phyloP scores from a whole-genome alignment of 1,140 invertebrate species.

The Gonatopus flavifemur region DNA sequence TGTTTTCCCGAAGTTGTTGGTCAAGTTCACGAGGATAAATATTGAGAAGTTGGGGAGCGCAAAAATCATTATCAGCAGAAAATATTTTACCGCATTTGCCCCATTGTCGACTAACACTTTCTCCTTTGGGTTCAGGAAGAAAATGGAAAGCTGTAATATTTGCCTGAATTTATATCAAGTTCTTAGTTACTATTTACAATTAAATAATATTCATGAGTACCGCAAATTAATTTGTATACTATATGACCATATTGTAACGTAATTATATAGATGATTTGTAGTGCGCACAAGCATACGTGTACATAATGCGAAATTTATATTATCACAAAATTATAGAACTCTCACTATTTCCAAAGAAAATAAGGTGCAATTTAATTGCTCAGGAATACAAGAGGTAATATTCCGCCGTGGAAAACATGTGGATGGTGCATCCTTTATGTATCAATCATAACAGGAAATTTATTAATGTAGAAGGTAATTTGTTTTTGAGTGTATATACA shows the following conservation, averaged over 20 bases:
- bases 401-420: too few relatives aligned
- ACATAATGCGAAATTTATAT: too few relatives aligned
- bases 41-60: slow-evolving; percentile 24
- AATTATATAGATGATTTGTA: slow-evolving; percentile 31
- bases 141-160: slow-evolving; percentile 21
- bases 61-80: slow-evolving; percentile 44
- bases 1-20: too few relatives aligned
- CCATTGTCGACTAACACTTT: slow-evolving; percentile 46
- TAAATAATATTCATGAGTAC: slow-evolving; percentile 44
- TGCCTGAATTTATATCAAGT: slow-evolving; percentile 18
- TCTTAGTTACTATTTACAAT: slow-evolving; percentile 36
- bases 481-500: too few relatives aligned
- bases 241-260: slow-evolving; percentile 53
- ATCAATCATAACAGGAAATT: too few relatives aligned
- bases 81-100: slow-evolving; percentile 51
- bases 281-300: slow-evolving; percentile 9
- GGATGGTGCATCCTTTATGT: too few relatives aligned
- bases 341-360: too few relatives aligned
- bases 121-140: slow-evolving; percentile 22
- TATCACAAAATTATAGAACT: too few relatives aligned
- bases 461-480: too few relatives aligned
- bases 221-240: slow-evolving; percentile 58
- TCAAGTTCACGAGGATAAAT: too few relatives aligned
- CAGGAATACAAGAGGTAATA: too few relatives aligned
- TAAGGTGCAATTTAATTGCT: too few relatives aligned